Conservation (phyloP, 2,113 vertebrate genomes). For the Muntiacus muntjak region DNA sequence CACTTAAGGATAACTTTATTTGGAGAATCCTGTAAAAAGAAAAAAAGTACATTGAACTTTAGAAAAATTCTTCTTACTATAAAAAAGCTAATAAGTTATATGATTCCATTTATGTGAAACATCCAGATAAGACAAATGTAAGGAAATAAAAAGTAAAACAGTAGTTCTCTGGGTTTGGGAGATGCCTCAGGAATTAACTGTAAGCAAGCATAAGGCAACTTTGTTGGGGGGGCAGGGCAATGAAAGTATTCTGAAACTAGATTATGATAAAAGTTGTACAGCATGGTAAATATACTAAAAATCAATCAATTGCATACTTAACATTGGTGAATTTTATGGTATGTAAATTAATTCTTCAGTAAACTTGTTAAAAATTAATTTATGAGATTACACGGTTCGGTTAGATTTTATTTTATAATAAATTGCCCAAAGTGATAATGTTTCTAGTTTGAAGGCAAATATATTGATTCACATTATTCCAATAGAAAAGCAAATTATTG, state of each 20-base stretch:
- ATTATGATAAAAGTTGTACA: neutral
- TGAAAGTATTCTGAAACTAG: neutral
- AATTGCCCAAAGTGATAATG: neutral
- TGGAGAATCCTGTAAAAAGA: neutral
- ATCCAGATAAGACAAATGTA: neutral
- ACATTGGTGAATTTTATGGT: neutral
- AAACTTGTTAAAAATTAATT: neutral
- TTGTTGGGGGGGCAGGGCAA: neutral
- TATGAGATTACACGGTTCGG: neutral
- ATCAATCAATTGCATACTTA: neutral
- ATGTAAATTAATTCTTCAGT: neutral
- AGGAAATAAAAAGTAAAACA: neutral
- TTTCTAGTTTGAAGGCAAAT: neutral
- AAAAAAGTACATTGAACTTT: neutral
- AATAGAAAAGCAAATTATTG: conserved; percentile 3
- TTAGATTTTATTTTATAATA: neutral
- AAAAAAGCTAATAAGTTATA: neutral
- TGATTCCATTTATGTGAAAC: neutral
- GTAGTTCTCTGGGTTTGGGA: neutral
- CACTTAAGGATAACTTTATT: neutral
- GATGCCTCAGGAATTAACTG: neutral
- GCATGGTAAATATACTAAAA: neutral
- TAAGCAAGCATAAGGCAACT: neutral
- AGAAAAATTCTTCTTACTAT: neutral
- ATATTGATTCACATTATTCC: neutral